These are phyloP conservation scores for Bergia sp. DNA, from an alignment of 92 coral and sea anemone genomes.

Conservation along the genomic window DNA sequence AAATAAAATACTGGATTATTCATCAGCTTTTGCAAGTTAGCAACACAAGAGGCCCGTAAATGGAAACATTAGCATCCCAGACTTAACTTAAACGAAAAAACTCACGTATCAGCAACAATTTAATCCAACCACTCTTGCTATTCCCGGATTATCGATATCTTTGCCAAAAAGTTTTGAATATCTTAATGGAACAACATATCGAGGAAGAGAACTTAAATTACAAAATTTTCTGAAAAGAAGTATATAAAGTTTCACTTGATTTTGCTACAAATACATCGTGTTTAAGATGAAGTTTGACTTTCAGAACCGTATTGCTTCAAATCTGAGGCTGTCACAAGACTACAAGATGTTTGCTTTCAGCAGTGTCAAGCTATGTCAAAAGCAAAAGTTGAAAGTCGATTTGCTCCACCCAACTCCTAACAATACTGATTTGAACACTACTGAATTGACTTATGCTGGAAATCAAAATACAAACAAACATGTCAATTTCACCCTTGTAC, in stretches of 20 bases:
- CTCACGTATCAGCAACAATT: too few species aligned
- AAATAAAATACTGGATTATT: too few species aligned
- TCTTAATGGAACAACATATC: too few species aligned
- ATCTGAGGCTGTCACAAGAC: conserved; percentile 1
- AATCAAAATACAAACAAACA: neutral
- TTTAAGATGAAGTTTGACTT: neutral
- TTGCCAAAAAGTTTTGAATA: too few species aligned
- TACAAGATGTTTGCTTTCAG: conserved; percentile 12
- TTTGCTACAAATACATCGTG: neutral
- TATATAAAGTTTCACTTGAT: neutral
- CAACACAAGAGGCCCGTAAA: neutral
- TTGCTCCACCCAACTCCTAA: conserved; percentile 40
- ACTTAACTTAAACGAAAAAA: too few species aligned
- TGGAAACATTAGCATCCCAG: neutral
- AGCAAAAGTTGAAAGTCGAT: conserved; percentile 1
- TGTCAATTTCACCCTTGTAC: neutral
- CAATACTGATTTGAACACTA: conserved; percentile 12
- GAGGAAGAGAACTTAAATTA: too few species aligned
- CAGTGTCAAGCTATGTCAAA: neutral
- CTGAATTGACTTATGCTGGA: neutral
- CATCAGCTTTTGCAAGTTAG: neutral
- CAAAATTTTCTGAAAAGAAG: too few species aligned
- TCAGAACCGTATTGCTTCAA: neutral
- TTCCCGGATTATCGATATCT: too few species aligned
- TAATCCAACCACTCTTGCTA: too few species aligned